Percentiles rank a stretch among this genome's conserved stretches.
These are phyloP conservation scores for Phanerotoma sp. DNA, from an alignment of 2,888 invertebrate species.

Conservation along the genomic window DNA sequence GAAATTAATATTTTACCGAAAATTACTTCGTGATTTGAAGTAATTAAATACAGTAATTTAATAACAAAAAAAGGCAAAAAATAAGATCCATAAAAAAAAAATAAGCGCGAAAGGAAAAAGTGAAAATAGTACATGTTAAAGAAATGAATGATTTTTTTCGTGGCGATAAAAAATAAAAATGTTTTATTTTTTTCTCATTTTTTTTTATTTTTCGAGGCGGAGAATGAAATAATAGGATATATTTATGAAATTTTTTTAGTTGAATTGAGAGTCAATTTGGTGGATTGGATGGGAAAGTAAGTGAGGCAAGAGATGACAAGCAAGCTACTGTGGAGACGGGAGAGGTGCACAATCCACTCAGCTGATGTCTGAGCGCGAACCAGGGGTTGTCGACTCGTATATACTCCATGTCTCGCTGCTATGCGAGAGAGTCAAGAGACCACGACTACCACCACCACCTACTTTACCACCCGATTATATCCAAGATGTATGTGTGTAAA, in stretches of 20 bases:
- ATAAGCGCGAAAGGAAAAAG: constrained; percentile 15
- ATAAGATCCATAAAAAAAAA: constrained; percentile 17
- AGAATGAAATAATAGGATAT: constrained; percentile 2
- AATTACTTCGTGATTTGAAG: not conserved
- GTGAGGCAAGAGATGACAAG: not conserved
- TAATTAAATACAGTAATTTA: constrained; percentile 20
- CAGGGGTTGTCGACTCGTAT: constrained; percentile 32
- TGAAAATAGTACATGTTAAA: too few relatives aligned
- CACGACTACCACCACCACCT: not conserved
- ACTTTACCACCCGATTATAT: not conserved
- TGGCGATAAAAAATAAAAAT: too few relatives aligned
- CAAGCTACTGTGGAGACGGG: constrained; percentile 17
- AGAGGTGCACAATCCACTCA: constrained; percentile 34
- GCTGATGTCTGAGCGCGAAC: constrained; percentile 38
- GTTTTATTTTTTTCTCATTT: not conserved
- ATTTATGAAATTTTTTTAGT: constrained; percentile 3
- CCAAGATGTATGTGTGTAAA: not conserved
- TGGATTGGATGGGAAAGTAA: not conserved
- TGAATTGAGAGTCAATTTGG: constrained; percentile 1
- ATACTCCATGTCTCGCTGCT: not conserved
- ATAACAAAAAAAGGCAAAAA: not conserved
- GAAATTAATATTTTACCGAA: constrained; percentile 21
- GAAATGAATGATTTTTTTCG: too few relatives aligned
- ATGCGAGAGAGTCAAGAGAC: not conserved
- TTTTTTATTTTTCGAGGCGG: not conserved